phyloP scores from a whole-genome alignment of 2,888 invertebrate species.

The Mythimna vitellina region DNA sequence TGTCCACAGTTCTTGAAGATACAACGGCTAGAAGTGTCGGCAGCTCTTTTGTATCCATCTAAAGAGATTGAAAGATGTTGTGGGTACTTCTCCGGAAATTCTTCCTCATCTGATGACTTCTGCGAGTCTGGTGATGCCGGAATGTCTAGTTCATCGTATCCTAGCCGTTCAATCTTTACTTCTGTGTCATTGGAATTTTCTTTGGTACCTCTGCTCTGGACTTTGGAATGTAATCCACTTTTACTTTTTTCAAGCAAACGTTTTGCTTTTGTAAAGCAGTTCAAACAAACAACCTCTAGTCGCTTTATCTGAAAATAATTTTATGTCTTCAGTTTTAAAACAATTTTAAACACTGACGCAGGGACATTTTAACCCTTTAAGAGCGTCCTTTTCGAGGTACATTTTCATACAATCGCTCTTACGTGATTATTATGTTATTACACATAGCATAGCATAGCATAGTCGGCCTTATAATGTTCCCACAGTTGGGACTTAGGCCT shows the following conservation, averaged over 20 bases:
- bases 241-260: neutral
- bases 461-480: too few species aligned
- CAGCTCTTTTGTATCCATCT: conserved; percentile 12
- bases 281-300: neutral
- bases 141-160: conserved; percentile 35
- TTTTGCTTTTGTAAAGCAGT: neutral
- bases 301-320: conserved; percentile 27
- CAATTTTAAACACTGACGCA: too few species aligned
- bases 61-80: neutral
- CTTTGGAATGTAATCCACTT: neutral
- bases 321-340: too few species aligned
- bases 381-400: too few species aligned
- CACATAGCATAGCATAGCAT: too few species aligned
- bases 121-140: conserved; percentile 8
- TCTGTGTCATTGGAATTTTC: neutral
- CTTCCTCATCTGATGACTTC: too few species aligned
- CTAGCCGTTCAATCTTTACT: conserved; percentile 31
- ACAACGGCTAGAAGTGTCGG: conserved; percentile 5
- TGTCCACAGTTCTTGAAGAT: conserved; percentile 23
- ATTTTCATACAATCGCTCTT: too few species aligned
- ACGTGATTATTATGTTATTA: too few species aligned
- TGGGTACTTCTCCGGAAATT: too few species aligned
- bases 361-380: too few species aligned
- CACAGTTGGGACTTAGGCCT: too few species aligned
- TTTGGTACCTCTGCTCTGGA: too few species aligned